Percentiles rank a stretch among this genome's conserved stretches.
Conservation (phyloP, 2,113 vertebrate genomes). For the Paracanthobrama guichenoti region DNA sequence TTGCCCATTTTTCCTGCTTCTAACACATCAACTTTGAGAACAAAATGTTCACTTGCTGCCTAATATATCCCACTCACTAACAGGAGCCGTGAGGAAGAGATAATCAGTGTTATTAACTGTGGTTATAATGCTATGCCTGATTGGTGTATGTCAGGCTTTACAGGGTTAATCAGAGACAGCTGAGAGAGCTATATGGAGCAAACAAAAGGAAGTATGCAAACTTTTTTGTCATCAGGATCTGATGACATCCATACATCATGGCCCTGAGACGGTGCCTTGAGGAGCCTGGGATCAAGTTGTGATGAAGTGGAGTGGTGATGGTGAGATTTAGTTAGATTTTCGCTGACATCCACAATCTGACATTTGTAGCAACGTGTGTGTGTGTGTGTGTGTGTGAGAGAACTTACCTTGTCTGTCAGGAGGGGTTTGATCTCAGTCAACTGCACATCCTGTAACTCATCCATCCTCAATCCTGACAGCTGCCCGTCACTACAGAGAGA, state of each 20-base stretch:
- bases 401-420: constrained; percentile 88
- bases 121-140: too few species aligned
- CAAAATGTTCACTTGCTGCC: too few species aligned
- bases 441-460: constrained; percentile 94
- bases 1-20: too few species aligned
- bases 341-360: neutral
- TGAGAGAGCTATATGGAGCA: neutral
- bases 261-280: neutral
- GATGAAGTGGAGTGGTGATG: neutral
- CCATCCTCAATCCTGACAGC: constrained; percentile 75
- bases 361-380: neutral
- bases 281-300: constrained; percentile 5
- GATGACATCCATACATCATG: constrained; percentile 37
- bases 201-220: neutral
- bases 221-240: constrained; percentile 27
- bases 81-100: too few species aligned
- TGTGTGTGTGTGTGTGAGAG: too few species aligned
- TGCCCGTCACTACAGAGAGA: constrained; percentile 39
- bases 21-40: too few species aligned
- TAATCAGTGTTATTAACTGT: too few species aligned
- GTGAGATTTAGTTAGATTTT: neutral
- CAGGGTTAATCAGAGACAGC: neutral
- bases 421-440: constrained; percentile 95
- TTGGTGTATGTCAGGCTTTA: neutral
- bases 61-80: too few species aligned